phyloP scores from a whole-genome alignment of 2,113 vertebrate species.

The Corvus hawaiiensis region DNA sequence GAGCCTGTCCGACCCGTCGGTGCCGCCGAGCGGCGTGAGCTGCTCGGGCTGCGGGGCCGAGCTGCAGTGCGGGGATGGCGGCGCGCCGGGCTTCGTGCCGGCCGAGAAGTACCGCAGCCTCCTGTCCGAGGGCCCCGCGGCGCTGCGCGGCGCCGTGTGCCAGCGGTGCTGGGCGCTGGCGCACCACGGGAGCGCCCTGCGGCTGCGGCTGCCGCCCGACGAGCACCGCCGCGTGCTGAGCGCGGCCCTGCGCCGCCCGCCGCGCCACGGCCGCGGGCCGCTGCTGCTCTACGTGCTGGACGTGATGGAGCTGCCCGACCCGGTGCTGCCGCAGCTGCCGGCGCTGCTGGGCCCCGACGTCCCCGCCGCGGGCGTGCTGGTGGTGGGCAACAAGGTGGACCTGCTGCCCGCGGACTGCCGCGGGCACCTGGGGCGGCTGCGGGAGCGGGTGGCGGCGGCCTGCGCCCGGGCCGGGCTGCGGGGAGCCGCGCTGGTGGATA shows the following conservation, averaged over 20 bases:
- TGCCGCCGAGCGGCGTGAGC: conserved; percentile 64
- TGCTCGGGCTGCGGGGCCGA: conserved; percentile 84
- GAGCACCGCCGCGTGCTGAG: conserved; percentile 73
- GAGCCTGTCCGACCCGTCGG: conserved; percentile 24
- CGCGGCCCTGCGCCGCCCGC: background rate
- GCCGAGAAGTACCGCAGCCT: conserved; percentile 75
- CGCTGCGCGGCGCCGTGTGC: background rate
- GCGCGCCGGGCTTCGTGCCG: conserved; percentile 80
- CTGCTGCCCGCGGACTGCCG: conserved; percentile 77
- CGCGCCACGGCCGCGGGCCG: conserved; percentile 62
- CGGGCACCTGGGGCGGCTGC: conserved; percentile 77
- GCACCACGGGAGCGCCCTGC: conserved; percentile 75
- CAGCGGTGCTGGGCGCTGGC: conserved; percentile 45
- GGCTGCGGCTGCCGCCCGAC: conserved; percentile 68
- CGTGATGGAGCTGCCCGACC: conserved; percentile 83
- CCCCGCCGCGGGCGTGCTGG: conserved; percentile 62
- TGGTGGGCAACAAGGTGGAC: conserved; percentile 89
- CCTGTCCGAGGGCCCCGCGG: background rate
- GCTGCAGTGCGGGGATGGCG: background rate
- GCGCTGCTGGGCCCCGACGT: conserved; percentile 52
- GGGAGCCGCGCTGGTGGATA: conserved; percentile 32
- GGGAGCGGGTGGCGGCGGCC: conserved; percentile 52
- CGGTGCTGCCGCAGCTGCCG: conserved; percentile 73
- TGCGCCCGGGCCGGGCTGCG: conserved; percentile 62
- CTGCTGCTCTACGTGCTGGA: conserved; percentile 86